Conservation (phyloP, 2,888 invertebrate genomes). For the Hirtodrosophila histrioides region DNA sequence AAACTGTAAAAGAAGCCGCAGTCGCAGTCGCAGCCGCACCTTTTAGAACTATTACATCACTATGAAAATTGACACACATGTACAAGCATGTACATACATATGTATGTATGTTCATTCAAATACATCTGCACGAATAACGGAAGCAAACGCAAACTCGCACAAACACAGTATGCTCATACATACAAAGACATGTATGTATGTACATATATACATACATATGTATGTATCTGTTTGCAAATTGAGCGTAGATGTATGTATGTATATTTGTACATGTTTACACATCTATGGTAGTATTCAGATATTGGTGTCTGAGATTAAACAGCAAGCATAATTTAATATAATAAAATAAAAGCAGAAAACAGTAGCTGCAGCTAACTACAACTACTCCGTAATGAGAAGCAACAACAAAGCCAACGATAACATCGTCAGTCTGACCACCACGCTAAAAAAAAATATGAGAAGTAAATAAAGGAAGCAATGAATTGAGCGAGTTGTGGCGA, state of each 20-base stretch:
- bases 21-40: conserved; percentile 61
- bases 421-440: conserved; percentile 11
- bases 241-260: neutral
- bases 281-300: conserved; percentile 1
- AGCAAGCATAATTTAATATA: conserved; percentile 26
- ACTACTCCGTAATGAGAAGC: conserved; percentile 30
- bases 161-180: too few relatives aligned
- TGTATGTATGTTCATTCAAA: conserved; percentile 4
- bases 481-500: conserved; percentile 35
- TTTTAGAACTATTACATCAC: conserved; percentile 69
- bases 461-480: conserved; percentile 23
- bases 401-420: conserved; percentile 17
- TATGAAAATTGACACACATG: conserved; percentile 59
- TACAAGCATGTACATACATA: conserved; percentile 10
- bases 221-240: conserved; percentile 20
- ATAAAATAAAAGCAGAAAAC: conserved; percentile 24
- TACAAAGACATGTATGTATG: neutral
- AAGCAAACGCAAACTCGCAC: conserved; percentile 21
- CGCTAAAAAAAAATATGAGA: conserved; percentile 21
- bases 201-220: neutral
- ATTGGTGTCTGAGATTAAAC: conserved; percentile 6
- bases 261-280: neutral
- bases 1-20: conserved; percentile 5
- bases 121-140: conserved; percentile 35
- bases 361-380: conserved; percentile 37